phyloP scores from a whole-genome alignment of 1,140 invertebrate species.

The Drosophila lacertosa region DNA sequence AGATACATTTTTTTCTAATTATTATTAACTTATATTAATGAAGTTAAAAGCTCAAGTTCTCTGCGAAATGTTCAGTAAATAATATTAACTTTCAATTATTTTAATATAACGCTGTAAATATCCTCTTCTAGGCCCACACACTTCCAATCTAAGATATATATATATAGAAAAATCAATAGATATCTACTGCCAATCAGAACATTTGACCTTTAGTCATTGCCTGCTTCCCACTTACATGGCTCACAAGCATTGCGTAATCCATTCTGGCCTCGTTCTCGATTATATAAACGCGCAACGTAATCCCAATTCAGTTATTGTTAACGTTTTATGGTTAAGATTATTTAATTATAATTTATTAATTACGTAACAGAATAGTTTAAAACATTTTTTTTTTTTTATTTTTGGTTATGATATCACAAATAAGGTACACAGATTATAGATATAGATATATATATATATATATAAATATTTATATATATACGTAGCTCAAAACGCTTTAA shows the following conservation, averaged over 20 bases:
- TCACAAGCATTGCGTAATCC: slow-evolving; percentile 67
- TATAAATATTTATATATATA: slow-evolving; percentile 41
- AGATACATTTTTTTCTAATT: too few relatives aligned
- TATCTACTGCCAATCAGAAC: not conserved
- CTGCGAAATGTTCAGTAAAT: too few relatives aligned
- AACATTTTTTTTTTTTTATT: slow-evolving; percentile 40
- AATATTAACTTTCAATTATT: not conserved
- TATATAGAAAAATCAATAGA: slow-evolving; percentile 11
- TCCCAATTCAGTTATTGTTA: slow-evolving; percentile 27
- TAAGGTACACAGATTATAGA: slow-evolving; percentile 79
- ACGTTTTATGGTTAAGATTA: slow-evolving; percentile 27
- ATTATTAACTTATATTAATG: too few relatives aligned
- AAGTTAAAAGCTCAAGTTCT: too few relatives aligned
- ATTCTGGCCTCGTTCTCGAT: slow-evolving; percentile 48
- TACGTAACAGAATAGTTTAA: slow-evolving; percentile 52
- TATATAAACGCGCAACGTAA: slow-evolving; percentile 53
- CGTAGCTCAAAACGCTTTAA: slow-evolving; percentile 42
- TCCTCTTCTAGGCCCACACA: not conserved
- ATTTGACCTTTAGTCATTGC: slow-evolving; percentile 46
- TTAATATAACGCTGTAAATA: not conserved
- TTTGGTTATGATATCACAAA: slow-evolving; percentile 78
- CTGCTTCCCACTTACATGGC: slow-evolving; percentile 55
- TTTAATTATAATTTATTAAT: slow-evolving; percentile 24
- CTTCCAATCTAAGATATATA: not conserved
- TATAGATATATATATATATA: slow-evolving; percentile 47